phyloP scores from a whole-genome alignment of 2,113 vertebrate species.

The Tachysurus vachellii region DNA sequence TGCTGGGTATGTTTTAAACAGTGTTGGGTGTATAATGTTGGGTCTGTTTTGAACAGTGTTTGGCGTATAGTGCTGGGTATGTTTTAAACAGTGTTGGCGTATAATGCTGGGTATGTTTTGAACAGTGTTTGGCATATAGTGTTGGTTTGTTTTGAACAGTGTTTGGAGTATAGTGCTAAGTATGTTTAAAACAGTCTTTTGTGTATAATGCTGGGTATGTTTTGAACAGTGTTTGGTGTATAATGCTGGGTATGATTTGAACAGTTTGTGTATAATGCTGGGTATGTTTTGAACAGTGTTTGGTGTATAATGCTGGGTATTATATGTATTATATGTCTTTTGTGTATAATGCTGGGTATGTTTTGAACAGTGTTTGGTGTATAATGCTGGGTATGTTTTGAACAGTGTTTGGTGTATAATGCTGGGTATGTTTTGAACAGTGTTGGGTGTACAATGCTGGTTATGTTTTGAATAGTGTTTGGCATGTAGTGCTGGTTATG shows the following conservation, averaged over 20 bases:
- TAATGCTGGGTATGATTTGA: not conserved
- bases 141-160: not conserved
- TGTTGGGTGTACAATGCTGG: not conserved
- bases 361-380: not conserved
- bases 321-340: too few species aligned
- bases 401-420: not conserved
- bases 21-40: not conserved
- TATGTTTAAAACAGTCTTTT: not conserved
- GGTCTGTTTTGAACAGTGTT: not conserved
- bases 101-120: not conserved
- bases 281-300: not conserved
- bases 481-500: not conserved
- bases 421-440: not conserved
- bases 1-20: not conserved
- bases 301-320: not conserved
- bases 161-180: not conserved
- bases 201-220: not conserved
- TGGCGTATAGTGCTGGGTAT: not conserved
- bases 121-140: not conserved
- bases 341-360: not conserved
- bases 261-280: not conserved
- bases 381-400: not conserved
- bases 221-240: not conserved
- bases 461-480: not conserved
- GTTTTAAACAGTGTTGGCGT: not conserved